Evolutionary conservation across 2,113 vertebrate species (phyloP), one percentile per base, ranked within the genome.

Genomic region (Arizona elegans): DNA sequence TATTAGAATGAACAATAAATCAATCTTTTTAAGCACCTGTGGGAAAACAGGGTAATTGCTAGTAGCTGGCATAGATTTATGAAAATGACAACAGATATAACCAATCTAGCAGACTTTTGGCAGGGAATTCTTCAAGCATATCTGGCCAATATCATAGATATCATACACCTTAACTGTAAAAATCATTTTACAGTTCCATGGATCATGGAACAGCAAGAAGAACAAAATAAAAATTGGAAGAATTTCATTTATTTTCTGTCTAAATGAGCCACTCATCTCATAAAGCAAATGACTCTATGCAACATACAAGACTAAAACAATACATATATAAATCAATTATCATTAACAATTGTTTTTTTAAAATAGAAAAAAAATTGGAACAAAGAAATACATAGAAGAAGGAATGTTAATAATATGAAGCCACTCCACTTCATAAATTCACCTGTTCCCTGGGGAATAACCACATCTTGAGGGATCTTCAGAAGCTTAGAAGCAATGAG

Each of bases 1-100:
- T 93, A 93, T 90, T 93, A 93, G 92, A 90, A 90, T 53, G 47
- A 58, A 56, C 90, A 90, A 90, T 93, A 93, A 93, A 86, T 90
- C 92, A 90, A 87, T 90, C 87, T 90, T n/a, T 93, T 93, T 86
- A 90, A 90, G 89, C 92, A 90, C 89, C 75, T 43, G 12, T 90
- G 92, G 92, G 92, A 86, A 93, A 90, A 93, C 81, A 86, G 47
- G 21, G 56, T 93, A 90, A 93, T 90, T 90, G 56, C 89, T 90
- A 90, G 56, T 90, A 93, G 47, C 81, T 93, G 89, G 81, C 89
- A 90, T 90, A 90, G 89, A 87, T 93, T 90, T 93, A 87, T 93
- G 81, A 93, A 90, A 58, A 90, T 53, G 88, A 87, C 70, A 93
- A 93, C 53, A 89, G 38, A 54, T 88, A 85, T 85, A 89, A 85